These are phyloP conservation scores for Athripsodes cinereus DNA, from an alignment of 2,888 invertebrate genomes.

Conservation along the genomic window DNA sequence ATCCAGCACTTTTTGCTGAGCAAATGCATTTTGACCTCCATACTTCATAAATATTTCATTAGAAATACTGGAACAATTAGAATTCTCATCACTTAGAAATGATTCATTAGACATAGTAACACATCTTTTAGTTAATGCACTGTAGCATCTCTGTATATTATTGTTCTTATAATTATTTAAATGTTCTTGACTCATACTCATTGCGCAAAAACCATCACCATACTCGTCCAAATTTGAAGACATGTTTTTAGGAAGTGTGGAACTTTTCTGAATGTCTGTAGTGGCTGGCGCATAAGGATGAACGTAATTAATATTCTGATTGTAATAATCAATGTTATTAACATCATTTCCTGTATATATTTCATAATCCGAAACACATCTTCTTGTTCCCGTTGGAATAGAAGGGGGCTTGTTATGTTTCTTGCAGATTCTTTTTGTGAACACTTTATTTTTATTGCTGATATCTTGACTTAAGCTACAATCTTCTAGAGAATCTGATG, in stretches of 20 bases:
- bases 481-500: slow-evolving; percentile 74
- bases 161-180: slow-evolving; percentile 38
- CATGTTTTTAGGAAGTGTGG: slow-evolving; percentile 48
- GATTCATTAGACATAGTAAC: slow-evolving; percentile 55
- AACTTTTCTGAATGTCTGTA: slow-evolving; percentile 38
- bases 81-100: slow-evolving; percentile 44
- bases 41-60: slow-evolving; percentile 50
- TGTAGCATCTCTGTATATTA: slow-evolving; percentile 46
- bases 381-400: slow-evolving; percentile 46
- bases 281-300: background rate
- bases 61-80: slow-evolving; percentile 47
- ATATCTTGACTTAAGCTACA: slow-evolving; percentile 54
- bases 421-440: slow-evolving; percentile 48
- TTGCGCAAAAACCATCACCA: slow-evolving; percentile 39
- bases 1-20: slow-evolving; percentile 42
- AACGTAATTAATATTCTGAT: background rate
- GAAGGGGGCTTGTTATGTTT: slow-evolving; percentile 46
- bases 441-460: slow-evolving; percentile 47
- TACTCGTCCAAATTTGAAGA: slow-evolving; percentile 50
- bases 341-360: slow-evolving; percentile 50
- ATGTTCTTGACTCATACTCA: slow-evolving; percentile 32
- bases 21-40: slow-evolving; percentile 47
- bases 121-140: slow-evolving; percentile 49
- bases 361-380: slow-evolving; percentile 74
- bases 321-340: slow-evolving; percentile 34